phyloP scores from a whole-genome alignment of 2,113 vertebrate genomes.

The Psammodynastes pulverulentus region DNA sequence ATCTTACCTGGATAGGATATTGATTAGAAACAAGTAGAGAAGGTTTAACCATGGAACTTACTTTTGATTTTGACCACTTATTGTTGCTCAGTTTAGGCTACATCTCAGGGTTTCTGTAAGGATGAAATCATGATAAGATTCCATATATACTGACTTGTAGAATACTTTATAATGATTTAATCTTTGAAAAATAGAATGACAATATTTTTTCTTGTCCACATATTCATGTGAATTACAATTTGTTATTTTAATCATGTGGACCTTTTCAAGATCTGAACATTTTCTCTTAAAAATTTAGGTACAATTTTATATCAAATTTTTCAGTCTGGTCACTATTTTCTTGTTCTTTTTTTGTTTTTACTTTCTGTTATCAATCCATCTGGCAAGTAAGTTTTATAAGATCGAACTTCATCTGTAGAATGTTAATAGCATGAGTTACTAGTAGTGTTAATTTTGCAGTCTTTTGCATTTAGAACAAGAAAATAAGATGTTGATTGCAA shows the following conservation, averaged over 20 bases:
- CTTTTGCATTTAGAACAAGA: constrained; percentile 76
- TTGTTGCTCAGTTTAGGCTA: background rate
- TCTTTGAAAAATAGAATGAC: background rate
- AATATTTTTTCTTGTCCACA: background rate
- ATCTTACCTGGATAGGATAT: background rate
- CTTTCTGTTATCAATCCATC: constrained; percentile 61
- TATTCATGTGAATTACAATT: background rate
- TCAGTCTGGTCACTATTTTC: background rate
- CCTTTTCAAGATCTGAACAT: background rate
- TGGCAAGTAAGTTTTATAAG: constrained; percentile 66
- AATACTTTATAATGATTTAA: background rate
- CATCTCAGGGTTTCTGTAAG: background rate
- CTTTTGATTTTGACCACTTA: background rate
- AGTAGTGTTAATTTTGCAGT: constrained; percentile 68
- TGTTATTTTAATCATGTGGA: background rate
- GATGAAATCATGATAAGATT: background rate
- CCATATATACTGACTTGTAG: background rate
- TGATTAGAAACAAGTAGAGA: background rate
- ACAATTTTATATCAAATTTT: constrained; percentile 8
- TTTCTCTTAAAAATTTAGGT: background rate
- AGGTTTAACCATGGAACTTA: background rate
- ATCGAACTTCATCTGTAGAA: constrained; percentile 59
- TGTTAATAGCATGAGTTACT: constrained; percentile 70
- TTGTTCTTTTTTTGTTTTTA: constrained; percentile 22
- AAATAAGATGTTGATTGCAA: constrained; percentile 79